Evolutionary conservation across 2,888 invertebrate species (phyloP), one percentile per base, ranked within the genome.

Genomic region (Lasioglossum figueresi): DNA sequence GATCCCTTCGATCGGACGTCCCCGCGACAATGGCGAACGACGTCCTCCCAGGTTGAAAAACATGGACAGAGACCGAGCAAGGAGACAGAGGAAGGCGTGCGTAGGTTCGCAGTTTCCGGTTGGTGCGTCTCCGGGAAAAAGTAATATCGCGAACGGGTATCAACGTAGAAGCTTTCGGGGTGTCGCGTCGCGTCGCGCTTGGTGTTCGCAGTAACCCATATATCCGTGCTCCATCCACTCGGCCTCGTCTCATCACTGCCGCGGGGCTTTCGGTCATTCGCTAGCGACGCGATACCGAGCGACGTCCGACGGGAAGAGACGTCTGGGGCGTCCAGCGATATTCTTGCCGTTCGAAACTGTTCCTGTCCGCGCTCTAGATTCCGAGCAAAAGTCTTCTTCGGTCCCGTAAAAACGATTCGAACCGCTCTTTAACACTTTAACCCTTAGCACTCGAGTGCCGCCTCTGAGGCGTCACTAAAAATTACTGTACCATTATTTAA

Each of bases 151-250:
- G 52, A 52, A 27, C 70, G 43, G 34, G 34, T 72, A 79, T 76
- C 79, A 59, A 31, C 75, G 45, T 76, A 43, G 73, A 78, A 86
- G 66, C 77, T 81, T 86, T 87, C 75, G 71, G 75, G 71, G 76
- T 27, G 78, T 19, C 63, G 31, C 56, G 4, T 1, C 10, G 4
- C 56, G 52, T n/a, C n/a, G 56, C 56, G n/a, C 56, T n/a, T 82
- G 77, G 79, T 89, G 85, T 71, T 84, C 85, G 79, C 73, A 83
- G 81, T 89, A 88, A 89, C 89, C 89, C 68, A 88, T 83, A 89
- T 88, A 72, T 76, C 72, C 80, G 19, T 14, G 73, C 78, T 59
- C 37, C 77, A 72, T 76, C 74, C 77, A 72, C 74, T 80, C 71
- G 63, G 78, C 31, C 75, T 72, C 70, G 75, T 70, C 75, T 70